Evolutionary conservation across 2,113 vertebrate genomes (phyloP), one percentile per base, ranked within the genome.

Genomic region (Xenopus laevis): DNA sequence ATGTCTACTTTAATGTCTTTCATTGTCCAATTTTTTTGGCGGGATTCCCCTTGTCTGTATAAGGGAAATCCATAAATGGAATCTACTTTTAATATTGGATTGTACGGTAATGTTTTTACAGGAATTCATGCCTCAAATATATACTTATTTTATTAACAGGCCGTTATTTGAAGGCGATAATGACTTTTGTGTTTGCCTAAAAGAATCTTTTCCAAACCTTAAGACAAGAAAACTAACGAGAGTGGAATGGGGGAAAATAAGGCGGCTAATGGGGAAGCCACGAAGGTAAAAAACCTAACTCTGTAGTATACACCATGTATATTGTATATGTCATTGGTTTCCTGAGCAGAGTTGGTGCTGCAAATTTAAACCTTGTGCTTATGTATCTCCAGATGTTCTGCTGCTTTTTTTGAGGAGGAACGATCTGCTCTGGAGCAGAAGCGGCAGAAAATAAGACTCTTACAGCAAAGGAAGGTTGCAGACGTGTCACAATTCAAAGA

Each of bases 101-200:
- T 27, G 23, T 27, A 4, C 1, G 4, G 23, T 9, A 40, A 40
- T 40, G 33, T 40, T 40, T 40, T 2, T 40, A 7, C 6, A 5
- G 33, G 5, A 40, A 40, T 40, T 40, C 1, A 7, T 40, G 2
- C 8, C 33, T 40, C 33, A 40, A 40, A 40, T 40, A 6, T 40
- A 40, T 40, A 40, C 2, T 4, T 40, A 40, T 50, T 50, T 85
- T 46, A 61, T 85, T 80, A 80, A 81, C 85, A 99, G 97, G 77
- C 97, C 97, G 1, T 90, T 99, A 65, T 99, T 99, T 89, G 97
- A 99, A 85, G 97, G 97, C 2, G 97, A 99, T 89, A 99, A 99
- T 87, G 97, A 99, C 79, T 99, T 99, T 87, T 99, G 97, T 85
- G 88, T 99, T 59, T 99, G 97, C 84, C 89, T 99, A 79, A 98